Evolutionary conservation across 2,888 invertebrate genomes (phyloP).

Genomic region (Lampropteryx suffumata): DNA sequence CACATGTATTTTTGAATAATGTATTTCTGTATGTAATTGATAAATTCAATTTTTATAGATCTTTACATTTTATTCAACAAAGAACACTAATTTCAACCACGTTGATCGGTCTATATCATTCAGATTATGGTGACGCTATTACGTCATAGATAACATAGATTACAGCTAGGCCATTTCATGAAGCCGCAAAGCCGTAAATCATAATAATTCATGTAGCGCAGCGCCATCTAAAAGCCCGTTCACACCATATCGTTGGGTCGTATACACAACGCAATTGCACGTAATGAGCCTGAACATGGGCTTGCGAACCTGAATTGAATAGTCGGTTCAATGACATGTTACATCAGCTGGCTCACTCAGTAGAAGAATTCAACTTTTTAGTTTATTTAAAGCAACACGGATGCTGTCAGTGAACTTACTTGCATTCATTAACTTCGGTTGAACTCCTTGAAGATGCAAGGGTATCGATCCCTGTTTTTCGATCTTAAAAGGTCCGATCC

Average conservation of each 20-base stretch:
- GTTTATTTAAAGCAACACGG: too few species aligned
- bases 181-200: constrained; percentile 26
- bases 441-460: too few species aligned
- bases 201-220: constrained; percentile 25
- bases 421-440: too few species aligned
- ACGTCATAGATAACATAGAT: constrained; percentile 14
- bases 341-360: constrained; percentile 11
- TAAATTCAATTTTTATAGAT: too few species aligned
- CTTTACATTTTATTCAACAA: too few species aligned
- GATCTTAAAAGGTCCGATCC: too few species aligned
- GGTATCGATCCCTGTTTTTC: too few species aligned
- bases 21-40: too few species aligned
- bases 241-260: constrained; percentile 29
- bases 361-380: too few species aligned
- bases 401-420: too few species aligned
- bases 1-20: too few species aligned
- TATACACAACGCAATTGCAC: constrained; percentile 33
- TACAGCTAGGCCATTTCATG: constrained; percentile 22
- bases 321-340: constrained; percentile 8
- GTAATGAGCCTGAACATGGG: constrained; percentile 41
- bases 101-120: neutral
- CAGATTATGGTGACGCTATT: constrained; percentile 1
- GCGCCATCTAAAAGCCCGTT: constrained; percentile 27
- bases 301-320: constrained; percentile 38
- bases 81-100: too few species aligned